Percentiles rank a stretch among this genome's conserved stretches.
Conservation (phyloP, 2,113 vertebrate genomes). For the Candoia aspera region DNA sequence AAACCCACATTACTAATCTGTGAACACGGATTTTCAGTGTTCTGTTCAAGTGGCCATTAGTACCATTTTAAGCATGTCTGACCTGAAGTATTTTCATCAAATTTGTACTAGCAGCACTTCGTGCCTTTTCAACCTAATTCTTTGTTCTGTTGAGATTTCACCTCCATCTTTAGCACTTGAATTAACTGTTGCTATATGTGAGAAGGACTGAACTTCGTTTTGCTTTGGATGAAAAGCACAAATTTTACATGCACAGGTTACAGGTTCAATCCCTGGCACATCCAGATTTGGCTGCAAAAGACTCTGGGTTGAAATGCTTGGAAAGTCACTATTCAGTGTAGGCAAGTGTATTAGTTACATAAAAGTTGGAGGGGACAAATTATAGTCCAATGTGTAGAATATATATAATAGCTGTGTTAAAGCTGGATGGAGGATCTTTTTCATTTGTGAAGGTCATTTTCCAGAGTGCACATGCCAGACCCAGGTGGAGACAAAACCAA, state of each 20-base stretch:
- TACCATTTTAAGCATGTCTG: background rate
- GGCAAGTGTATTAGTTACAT: background rate
- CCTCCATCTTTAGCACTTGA: background rate
- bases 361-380: background rate
- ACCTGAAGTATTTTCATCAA: constrained; percentile 7
- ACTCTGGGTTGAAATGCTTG: background rate
- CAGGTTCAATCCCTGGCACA: background rate
- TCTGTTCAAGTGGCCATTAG: background rate
- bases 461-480: too few relatives aligned
- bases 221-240: background rate
- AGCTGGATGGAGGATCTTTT: background rate
- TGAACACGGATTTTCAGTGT: background rate
- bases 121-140: background rate
- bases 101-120: background rate
- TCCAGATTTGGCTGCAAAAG: background rate
- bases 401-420: background rate
- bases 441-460: background rate
- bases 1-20: background rate
- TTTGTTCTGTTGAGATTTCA: background rate
- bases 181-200: background rate
- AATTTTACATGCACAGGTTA: background rate
- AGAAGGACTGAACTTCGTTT: background rate
- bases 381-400: background rate
- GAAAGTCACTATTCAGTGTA: background rate
- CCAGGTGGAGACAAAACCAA: too few relatives aligned